phyloP scores from a whole-genome alignment of 2,797 vertebrate genomes.

The Darevskia mixta region DNA sequence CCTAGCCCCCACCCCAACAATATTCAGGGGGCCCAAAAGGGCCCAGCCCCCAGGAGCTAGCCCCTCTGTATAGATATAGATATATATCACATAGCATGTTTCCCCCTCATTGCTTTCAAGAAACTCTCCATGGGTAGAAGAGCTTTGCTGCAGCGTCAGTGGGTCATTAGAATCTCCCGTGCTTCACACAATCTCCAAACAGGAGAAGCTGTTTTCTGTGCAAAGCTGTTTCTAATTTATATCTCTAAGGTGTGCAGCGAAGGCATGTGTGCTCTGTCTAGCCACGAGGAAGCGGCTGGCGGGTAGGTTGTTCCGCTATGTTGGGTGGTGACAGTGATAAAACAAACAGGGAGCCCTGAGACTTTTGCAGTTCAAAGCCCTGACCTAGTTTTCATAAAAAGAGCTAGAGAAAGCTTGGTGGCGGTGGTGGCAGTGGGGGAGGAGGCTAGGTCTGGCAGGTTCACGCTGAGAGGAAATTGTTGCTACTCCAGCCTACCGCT shows the following conservation, averaged over 20 bases:
- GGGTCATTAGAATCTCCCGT: not conserved
- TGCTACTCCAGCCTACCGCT: conserved; percentile 46
- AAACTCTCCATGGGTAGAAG: no score
- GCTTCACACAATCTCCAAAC: not conserved
- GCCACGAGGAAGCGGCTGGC: not conserved
- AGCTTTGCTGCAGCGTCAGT: no score
- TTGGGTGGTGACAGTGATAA: conserved; percentile 1
- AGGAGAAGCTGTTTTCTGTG: not conserved
- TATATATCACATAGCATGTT: no score
- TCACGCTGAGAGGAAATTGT: conserved; percentile 65
- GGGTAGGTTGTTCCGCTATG: not conserved
- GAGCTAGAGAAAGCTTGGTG: not conserved
- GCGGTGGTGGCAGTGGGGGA: not conserved
- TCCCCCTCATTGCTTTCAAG: not conserved
- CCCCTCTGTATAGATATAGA: no score
- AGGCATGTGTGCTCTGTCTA: conserved; percentile 10
- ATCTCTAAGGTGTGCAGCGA: rapidly evolving
- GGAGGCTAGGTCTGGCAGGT: conserved; percentile 37
- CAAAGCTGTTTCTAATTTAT: not conserved
- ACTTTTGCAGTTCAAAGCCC: conserved; percentile 32
- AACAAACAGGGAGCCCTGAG: conserved; percentile 7
- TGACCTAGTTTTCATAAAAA: conserved; percentile 63
- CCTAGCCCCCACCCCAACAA: no score
- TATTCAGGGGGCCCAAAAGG: no score
- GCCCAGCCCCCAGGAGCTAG: no score